Base-by-base conservation (phyloP, 2,113 vertebrate genomes). In the Dasypus novemcinctus region DNA sequence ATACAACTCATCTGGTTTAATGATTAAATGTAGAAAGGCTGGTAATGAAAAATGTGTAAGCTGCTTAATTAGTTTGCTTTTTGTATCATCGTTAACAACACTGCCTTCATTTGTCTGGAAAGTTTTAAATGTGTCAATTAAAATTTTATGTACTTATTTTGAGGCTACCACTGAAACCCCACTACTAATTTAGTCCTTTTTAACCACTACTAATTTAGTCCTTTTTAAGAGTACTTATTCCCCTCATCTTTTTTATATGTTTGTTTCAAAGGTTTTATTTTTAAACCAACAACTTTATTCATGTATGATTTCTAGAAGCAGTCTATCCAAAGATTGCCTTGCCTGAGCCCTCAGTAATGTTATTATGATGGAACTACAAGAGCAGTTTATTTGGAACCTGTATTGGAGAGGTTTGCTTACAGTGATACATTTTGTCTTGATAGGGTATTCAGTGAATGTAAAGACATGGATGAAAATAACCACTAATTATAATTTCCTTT, bases 211-310 rank as follows among this genome's bases (percentile, higher is more conserved):
- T 74, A 49, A 41, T 52, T 68, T 41, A 88, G 54, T 66, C 14
- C 6, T 72, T 80, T 91, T 64, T 43, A 90, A 41, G 18, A 82
- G 15, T 57, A 36, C 38, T 80, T 92, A 31, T 49, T 5, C n/a
- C 31, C 36, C 14, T 74, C 7, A 11, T 25, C 36, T 52, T 54
- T 74, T 95, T 76, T 38, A 69, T 63, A n/a, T 14, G 80, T 43
- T 69, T 90, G 21, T 83, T 94, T 94, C 72, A 72, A 66, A 61
- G 36, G 14, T 85, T 75, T 76, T 27, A 85, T 93, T 89, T 78
- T 93, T 49, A 38, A 59, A 85, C 38, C 33, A 87, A 1, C 71
- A 46, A 75, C 33, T 91, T 46, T 87, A 38, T 79, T 74, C 41
- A 52, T 59, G 6, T 59, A 5, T 74, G 64, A 71, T 81, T 84